These are phyloP conservation scores for Bombyx mandarina DNA, from an alignment of 1,140 invertebrate species.

Conservation along the genomic window DNA sequence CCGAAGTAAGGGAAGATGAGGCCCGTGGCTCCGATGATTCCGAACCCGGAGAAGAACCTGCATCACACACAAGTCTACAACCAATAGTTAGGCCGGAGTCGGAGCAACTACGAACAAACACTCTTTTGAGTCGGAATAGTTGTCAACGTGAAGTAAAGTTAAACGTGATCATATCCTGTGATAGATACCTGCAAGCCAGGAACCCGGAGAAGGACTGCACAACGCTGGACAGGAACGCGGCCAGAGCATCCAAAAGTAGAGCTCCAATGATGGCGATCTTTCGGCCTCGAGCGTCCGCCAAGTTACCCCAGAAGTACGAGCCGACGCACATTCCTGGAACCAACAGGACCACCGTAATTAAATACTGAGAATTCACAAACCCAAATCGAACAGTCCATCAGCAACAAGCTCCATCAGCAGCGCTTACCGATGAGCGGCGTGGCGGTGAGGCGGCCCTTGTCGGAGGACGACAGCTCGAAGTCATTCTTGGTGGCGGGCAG, in stretches of 20 bases:
- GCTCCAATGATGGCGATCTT: slow-evolving; percentile 74
- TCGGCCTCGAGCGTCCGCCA: slow-evolving; percentile 75
- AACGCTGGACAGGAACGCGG: slow-evolving; percentile 73
- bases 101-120: background rate
- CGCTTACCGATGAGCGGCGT: slow-evolving; percentile 72
- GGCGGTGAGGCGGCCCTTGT: slow-evolving; percentile 73
- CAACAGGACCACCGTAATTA: background rate
- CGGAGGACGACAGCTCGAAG: slow-evolving; percentile 69
- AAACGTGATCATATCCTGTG: background rate
- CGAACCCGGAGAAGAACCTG: slow-evolving; percentile 77
- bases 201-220: slow-evolving; percentile 74
- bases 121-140: too few relatives aligned
- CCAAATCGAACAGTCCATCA: background rate
- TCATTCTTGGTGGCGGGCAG: slow-evolving; percentile 72
- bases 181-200: slow-evolving; percentile 69
- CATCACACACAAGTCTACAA: slow-evolving; percentile 55
- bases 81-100: slow-evolving; percentile 38
- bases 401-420: background rate
- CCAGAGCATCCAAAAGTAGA: slow-evolving; percentile 74
- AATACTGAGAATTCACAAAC: too few relatives aligned
- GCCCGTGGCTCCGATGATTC: slow-evolving; percentile 72
- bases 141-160: background rate
- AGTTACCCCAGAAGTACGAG: slow-evolving; percentile 77
- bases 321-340: slow-evolving; percentile 78
- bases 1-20: slow-evolving; percentile 74